phyloP scores from a whole-genome alignment of 2,888 invertebrate species.

The Abrostola triplasia region DNA sequence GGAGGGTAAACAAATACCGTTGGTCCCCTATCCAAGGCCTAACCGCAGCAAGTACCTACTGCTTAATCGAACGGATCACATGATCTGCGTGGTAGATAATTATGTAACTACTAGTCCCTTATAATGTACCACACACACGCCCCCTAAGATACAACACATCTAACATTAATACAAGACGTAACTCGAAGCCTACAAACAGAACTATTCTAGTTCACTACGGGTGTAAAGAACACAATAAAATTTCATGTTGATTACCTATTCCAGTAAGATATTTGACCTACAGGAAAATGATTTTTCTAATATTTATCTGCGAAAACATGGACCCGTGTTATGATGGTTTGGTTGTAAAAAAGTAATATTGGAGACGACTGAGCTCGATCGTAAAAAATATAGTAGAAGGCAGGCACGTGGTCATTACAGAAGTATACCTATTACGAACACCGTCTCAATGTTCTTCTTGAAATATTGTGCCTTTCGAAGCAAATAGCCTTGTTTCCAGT shows the following conservation, averaged over 20 bases:
- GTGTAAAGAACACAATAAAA: slow-evolving; percentile 49
- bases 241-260: slow-evolving; percentile 54
- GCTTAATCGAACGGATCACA: no score
- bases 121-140: no score
- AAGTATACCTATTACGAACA: slow-evolving; percentile 49
- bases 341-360: slow-evolving; percentile 75
- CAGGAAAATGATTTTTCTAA: slow-evolving; percentile 66
- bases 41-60: no score
- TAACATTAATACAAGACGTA: no score
- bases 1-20: no score
- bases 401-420: slow-evolving; percentile 64
- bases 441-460: slow-evolving; percentile 33
- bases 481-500: slow-evolving; percentile 24
- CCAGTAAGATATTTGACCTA: slow-evolving; percentile 40
- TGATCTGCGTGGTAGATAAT: no score
- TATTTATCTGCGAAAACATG: slow-evolving; percentile 66
- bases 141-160: no score
- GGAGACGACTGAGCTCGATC: slow-evolving; percentile 66
- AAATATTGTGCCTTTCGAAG: slow-evolving; percentile 47
- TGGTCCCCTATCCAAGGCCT: no score
- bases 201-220: slow-evolving; percentile 41
- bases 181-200: slow-evolving; percentile 22
- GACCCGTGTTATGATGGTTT: slow-evolving; percentile 66
- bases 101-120: no score
- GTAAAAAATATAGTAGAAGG: slow-evolving; percentile 68